Evolutionary conservation across 2,113 vertebrate genomes (phyloP).

Genomic region (Herpetotheres cachinnans): DNA sequence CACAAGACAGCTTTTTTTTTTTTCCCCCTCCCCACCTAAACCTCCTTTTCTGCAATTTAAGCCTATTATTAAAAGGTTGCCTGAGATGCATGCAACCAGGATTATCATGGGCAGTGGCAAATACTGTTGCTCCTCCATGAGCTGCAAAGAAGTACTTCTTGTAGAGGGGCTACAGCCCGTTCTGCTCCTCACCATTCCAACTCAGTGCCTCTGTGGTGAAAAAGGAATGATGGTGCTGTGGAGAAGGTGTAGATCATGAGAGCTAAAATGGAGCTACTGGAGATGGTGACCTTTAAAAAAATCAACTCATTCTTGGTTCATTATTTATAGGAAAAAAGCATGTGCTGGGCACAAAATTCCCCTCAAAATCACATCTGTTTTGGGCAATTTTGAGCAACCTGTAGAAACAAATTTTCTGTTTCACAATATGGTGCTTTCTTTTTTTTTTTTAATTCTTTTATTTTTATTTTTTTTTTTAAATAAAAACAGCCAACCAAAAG

Average conservation of each 20-base stretch:
- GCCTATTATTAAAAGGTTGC: neutral
- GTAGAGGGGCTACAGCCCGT: neutral
- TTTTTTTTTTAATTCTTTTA: neutral
- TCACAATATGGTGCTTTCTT: neutral
- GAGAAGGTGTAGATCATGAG: neutral
- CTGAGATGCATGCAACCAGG: neutral
- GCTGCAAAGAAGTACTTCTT: neutral
- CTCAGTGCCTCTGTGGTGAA: neutral
- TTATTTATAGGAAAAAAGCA: neutral
- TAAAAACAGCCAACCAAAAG: neutral
- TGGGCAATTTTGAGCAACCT: neutral
- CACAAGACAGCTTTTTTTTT: neutral
- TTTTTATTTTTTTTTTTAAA: neutral
- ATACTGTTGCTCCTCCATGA: neutral
- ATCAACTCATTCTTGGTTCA: neutral
- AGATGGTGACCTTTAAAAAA: neutral
- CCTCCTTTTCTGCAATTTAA: neutral
- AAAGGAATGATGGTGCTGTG: neutral
- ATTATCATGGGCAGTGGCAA: neutral
- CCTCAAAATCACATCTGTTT: neutral
- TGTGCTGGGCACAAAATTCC: neutral
- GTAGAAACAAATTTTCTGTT: neutral
- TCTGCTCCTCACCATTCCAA: neutral
- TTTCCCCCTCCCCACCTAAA: neutral
- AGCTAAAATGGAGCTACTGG: neutral